Conservation (phyloP, 2,113 vertebrate species). For the Odocoileus virginianus region DNA sequence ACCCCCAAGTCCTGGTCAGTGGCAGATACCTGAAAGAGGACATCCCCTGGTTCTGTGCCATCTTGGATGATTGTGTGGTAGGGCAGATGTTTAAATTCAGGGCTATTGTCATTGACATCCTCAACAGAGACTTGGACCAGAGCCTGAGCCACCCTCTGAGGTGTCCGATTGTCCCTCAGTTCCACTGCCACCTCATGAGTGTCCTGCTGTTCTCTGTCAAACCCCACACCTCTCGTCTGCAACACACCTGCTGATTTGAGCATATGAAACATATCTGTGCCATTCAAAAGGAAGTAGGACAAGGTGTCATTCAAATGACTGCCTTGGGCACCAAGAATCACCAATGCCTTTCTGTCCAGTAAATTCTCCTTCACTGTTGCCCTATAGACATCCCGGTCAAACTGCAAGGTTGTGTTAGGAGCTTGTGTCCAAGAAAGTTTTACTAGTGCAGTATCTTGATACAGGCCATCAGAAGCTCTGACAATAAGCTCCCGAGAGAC, state of each 20-base stretch:
- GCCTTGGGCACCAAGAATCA: slow-evolving; percentile 85
- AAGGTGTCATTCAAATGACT: slow-evolving; percentile 91
- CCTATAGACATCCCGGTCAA: slow-evolving; percentile 82
- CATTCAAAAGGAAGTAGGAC: slow-evolving; percentile 87
- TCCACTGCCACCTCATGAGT: slow-evolving; percentile 87
- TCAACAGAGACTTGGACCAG: slow-evolving; percentile 89
- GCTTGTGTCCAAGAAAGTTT: slow-evolving; percentile 83
- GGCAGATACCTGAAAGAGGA: slow-evolving; percentile 92
- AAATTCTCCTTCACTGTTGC: slow-evolving; percentile 86
- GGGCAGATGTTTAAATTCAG: slow-evolving; percentile 89
- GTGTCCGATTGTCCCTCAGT: slow-evolving; percentile 86
- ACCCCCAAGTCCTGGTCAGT: slow-evolving; percentile 88
- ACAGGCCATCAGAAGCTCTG: slow-evolving; percentile 89
- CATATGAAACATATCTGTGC: slow-evolving; percentile 85
- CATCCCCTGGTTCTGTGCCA: slow-evolving; percentile 91
- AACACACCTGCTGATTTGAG: slow-evolving; percentile 88
- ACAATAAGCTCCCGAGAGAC: slow-evolving; percentile 82
- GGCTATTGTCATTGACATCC: slow-evolving; percentile 92
- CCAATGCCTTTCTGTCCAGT: slow-evolving; percentile 80
- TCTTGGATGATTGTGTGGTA: slow-evolving; percentile 90
- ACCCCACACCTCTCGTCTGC: slow-evolving; percentile 87
- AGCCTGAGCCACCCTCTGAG: slow-evolving; percentile 86
- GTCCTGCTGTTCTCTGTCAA: slow-evolving; percentile 90
- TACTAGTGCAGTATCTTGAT: slow-evolving; percentile 85
- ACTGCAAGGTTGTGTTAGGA: slow-evolving; percentile 81